Evolutionary conservation across 2,113 vertebrate genomes (phyloP).

Genomic region (Montifringilla adamsi): DNA sequence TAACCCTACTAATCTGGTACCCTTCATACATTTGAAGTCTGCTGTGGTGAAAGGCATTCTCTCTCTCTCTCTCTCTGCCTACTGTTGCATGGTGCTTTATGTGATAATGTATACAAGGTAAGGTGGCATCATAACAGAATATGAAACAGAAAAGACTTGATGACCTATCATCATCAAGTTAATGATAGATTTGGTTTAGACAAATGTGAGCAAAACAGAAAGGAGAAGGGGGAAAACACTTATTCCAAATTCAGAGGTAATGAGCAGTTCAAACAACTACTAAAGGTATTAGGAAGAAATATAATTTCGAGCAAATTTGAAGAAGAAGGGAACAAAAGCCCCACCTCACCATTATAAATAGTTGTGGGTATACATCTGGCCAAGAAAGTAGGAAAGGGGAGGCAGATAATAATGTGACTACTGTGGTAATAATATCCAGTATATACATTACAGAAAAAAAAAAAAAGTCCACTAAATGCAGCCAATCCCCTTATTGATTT

Average conservation of each 20-base stretch:
- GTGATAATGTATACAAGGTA: not conserved
- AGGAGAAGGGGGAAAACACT: not conserved
- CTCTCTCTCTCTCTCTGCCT: not conserved
- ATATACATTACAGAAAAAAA: slow-evolving; percentile 84
- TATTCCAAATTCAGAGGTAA: slow-evolving; percentile 57
- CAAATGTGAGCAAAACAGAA: slow-evolving; percentile 20
- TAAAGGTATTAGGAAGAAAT: slow-evolving; percentile 54
- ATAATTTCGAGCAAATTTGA: slow-evolving; percentile 57
- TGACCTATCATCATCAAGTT: not conserved
- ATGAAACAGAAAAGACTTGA: not conserved
- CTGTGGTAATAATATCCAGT: slow-evolving; percentile 87
- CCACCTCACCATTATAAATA: slow-evolving; percentile 43
- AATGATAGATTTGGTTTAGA: not conserved
- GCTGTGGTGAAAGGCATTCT: not conserved
- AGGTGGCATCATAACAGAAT: not conserved
- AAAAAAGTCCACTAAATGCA: slow-evolving; percentile 80
- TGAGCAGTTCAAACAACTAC: slow-evolving; percentile 53
- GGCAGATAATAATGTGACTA: slow-evolving; percentile 82
- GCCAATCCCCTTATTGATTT: slow-evolving; percentile 88
- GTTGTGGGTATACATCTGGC: slow-evolving; percentile 65
- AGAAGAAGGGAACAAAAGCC: not conserved
- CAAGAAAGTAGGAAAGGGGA: slow-evolving; percentile 63
- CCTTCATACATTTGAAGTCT: not conserved
- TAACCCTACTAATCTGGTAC: not conserved
- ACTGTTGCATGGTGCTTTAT: not conserved